These are phyloP conservation scores for Hipposideros larvatus DNA, from an alignment of 2,797 vertebrate species.

Conservation along the genomic window DNA sequence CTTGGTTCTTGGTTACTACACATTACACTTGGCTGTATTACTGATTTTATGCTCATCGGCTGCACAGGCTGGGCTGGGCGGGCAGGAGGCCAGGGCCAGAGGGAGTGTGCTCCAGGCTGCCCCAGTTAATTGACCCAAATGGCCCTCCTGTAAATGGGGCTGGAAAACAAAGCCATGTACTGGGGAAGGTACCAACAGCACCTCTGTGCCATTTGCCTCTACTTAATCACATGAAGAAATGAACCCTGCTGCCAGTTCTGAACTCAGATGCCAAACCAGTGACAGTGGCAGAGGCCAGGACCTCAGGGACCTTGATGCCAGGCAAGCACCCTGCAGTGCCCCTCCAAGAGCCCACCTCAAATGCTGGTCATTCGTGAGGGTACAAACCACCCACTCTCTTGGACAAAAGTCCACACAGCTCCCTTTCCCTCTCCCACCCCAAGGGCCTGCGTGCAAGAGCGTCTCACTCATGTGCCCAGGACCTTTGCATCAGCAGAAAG, in stretches of 20 bases:
- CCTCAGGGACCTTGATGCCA: neutral
- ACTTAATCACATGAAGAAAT: conserved; percentile 65
- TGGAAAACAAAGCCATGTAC: neutral
- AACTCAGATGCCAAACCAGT: conserved; percentile 7
- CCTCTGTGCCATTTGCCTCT: neutral
- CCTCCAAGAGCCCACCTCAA: neutral
- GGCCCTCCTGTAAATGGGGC: neutral
- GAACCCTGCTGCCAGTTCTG: conserved; percentile 28
- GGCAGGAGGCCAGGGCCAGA: neutral
- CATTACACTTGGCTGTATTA: neutral
- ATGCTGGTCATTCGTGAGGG: neutral
- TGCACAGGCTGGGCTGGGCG: fast-evolving
- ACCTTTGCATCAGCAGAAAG: neutral
- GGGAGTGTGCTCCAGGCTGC: no score
- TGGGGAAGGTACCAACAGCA: neutral
- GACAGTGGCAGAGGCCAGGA: neutral
- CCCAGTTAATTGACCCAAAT: neutral
- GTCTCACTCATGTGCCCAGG: neutral
- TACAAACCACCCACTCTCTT: neutral
- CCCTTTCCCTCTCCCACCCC: neutral
- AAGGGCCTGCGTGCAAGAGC: neutral
- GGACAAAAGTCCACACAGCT: neutral
- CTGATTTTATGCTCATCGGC: neutral
- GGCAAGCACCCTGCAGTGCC: neutral
- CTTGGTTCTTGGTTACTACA: neutral